Conservation (phyloP, 2,888 invertebrate species). For the Frankliniella intonsa region DNA sequence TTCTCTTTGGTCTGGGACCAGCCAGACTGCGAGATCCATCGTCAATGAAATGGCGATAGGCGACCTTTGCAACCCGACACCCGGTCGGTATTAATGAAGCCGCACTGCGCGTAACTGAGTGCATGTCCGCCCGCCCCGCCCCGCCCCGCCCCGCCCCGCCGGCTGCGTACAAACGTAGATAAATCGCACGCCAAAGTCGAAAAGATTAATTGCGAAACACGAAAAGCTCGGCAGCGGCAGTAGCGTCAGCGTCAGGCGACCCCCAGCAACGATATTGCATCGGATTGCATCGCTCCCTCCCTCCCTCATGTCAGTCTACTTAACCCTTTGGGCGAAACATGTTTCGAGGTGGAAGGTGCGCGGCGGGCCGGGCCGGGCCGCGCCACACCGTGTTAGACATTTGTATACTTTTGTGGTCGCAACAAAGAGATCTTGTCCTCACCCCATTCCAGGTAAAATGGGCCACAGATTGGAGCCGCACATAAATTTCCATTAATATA, state of each 20-base stretch:
- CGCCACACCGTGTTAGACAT: background rate
- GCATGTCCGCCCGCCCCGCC: too few species aligned
- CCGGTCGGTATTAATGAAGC: too few species aligned
- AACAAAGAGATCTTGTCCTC: conserved; percentile 14
- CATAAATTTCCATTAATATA: conserved; percentile 27
- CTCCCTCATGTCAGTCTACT: background rate
- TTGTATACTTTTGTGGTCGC: conserved; percentile 16
- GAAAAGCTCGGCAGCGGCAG: background rate
- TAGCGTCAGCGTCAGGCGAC: background rate
- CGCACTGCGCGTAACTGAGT: too few species aligned
- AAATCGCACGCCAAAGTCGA: background rate
- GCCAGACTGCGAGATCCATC: too few species aligned
- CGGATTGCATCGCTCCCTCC: background rate
- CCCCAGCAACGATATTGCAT: background rate
- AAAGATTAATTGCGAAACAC: conserved; percentile 5
- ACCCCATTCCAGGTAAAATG: conserved; percentile 22
- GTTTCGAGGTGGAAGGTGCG: background rate
- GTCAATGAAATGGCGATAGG: too few species aligned
- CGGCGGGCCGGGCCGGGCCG: background rate
- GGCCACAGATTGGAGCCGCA: conserved; percentile 17
- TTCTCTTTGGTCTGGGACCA: too few species aligned
- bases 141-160: too few species aligned
- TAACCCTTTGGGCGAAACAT: conserved; percentile 15
- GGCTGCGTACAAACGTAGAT: background rate
- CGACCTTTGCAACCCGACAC: too few species aligned